phyloP scores from a whole-genome alignment of 2,888 invertebrate species.

The Ectemnius lituratus region DNA sequence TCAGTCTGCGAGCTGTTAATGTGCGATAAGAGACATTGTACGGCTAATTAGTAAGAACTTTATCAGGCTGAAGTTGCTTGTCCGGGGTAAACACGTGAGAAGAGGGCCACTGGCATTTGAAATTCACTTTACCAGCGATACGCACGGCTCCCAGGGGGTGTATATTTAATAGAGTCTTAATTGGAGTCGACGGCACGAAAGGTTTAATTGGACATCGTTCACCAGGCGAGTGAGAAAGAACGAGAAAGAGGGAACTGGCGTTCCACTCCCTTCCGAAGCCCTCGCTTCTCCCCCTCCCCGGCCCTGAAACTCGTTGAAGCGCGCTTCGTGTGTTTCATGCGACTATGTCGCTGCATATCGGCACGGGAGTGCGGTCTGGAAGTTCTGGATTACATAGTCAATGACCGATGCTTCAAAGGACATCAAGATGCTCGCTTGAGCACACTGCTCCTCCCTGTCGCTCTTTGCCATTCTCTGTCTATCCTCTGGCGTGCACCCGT shows the following conservation, averaged over 20 bases:
- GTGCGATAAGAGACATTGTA: conserved; percentile 46
- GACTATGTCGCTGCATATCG: conserved; percentile 15
- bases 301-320: not conserved
- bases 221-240: conserved; percentile 12
- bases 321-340: conserved; percentile 13
- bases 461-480: conserved; percentile 7
- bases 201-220: conserved; percentile 65
- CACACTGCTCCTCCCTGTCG: conserved; percentile 17
- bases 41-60: conserved; percentile 61
- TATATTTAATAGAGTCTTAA: conserved; percentile 67
- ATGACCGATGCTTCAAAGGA: conserved; percentile 50
- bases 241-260: conserved; percentile 19
- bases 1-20: conserved; percentile 12
- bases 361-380: conserved; percentile 2
- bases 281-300: conserved; percentile 10
- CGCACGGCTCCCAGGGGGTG: conserved; percentile 42
- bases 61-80: conserved; percentile 60
- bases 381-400: conserved; percentile 45
- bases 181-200: conserved; percentile 62
- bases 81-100: conserved; percentile 57
- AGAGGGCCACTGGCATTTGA: conserved; percentile 53
- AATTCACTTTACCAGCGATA: conserved; percentile 62
- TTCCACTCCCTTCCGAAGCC: conserved; percentile 29
- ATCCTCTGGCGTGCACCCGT: conserved; percentile 37
- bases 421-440: conserved; percentile 52